phyloP scores from a whole-genome alignment of 1,140 invertebrate genomes.

The Drosophila elegans region DNA sequence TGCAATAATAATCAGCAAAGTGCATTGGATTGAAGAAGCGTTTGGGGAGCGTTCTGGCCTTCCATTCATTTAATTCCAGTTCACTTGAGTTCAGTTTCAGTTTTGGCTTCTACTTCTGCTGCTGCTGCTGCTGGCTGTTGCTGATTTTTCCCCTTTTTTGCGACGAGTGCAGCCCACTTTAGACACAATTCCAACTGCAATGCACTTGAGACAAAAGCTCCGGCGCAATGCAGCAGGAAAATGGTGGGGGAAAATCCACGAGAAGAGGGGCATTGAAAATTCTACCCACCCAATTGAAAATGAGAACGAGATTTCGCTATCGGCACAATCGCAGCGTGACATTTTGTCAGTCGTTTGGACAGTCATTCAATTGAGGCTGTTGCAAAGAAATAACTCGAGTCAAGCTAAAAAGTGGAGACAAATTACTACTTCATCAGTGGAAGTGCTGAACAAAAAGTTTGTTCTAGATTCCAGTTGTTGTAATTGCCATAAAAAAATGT shows the following conservation, averaged over 20 bases:
- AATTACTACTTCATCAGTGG: slow-evolving; percentile 47
- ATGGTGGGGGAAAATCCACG: slow-evolving; percentile 8
- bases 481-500: slow-evolving; percentile 3
- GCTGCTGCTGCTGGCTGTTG: slow-evolving; percentile 3
- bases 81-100: slow-evolving; percentile 16
- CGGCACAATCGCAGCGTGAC: slow-evolving; percentile 73
- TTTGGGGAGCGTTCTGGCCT: slow-evolving; percentile 19
- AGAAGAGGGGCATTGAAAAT: slow-evolving; percentile 24
- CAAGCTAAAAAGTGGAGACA: slow-evolving; percentile 48
- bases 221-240: slow-evolving; percentile 42
- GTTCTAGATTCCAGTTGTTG: slow-evolving; percentile 1
- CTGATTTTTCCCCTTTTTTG: slow-evolving; percentile 11
- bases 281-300: slow-evolving; percentile 28
- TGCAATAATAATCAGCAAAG: slow-evolving; percentile 74
- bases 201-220: slow-evolving; percentile 66
- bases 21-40: slow-evolving; percentile 53
- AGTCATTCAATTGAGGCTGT: slow-evolving; percentile 50
- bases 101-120: slow-evolving; percentile 17
- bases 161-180: slow-evolving; percentile 47
- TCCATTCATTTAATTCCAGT: slow-evolving; percentile 27
- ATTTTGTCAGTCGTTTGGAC: slow-evolving; percentile 42
- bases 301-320: slow-evolving; percentile 67
- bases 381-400: slow-evolving; percentile 18
- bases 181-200: slow-evolving; percentile 70
- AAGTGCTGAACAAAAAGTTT: slow-evolving; percentile 8